A percentile compares a stretch with the other conserved stretches of the same genome.
These are phyloP conservation scores for Papilio xuthus DNA, from an alignment of 1,140 invertebrate species.

Conservation along the genomic window DNA sequence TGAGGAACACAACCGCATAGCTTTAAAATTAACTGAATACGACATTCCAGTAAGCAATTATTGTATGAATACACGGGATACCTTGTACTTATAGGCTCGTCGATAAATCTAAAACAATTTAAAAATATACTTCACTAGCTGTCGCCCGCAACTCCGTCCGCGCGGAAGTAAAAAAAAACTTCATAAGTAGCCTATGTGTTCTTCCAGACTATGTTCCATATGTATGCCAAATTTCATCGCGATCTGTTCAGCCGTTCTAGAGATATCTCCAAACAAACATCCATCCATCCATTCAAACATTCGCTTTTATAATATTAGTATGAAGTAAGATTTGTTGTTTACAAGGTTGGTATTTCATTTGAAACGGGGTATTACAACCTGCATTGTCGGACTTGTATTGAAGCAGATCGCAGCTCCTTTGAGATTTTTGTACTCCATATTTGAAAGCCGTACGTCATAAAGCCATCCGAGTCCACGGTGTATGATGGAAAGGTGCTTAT, in stretches of 20 bases:
- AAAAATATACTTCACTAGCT: conserved; percentile 3
- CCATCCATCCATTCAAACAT: too few species aligned
- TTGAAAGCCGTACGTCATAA: conserved; percentile 63
- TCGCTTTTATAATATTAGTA: too few species aligned
- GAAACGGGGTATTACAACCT: conserved; percentile 53
- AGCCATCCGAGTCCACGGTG: conserved; percentile 55
- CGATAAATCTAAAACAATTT: conserved; percentile 66
- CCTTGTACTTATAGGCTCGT: conserved; percentile 82
- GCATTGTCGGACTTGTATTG: conserved; percentile 80
- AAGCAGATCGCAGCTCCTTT: conserved; percentile 58
- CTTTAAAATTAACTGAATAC: conserved; percentile 82
- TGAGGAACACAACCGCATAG: conserved; percentile 86
- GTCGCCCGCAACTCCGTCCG: too few species aligned
- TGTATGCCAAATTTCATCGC: too few species aligned
- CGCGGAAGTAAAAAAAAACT: too few species aligned
- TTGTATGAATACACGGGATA: conserved; percentile 85
- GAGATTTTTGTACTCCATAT: conserved; percentile 70
- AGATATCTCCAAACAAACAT: too few species aligned
- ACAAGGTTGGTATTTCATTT: background rate
- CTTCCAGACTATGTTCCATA: too few species aligned
- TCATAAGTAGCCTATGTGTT: too few species aligned
- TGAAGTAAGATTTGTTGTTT: too few species aligned
- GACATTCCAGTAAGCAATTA: conserved; percentile 84
- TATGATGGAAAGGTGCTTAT: conserved; percentile 61
- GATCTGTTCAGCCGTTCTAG: too few species aligned